Evolutionary conservation across 2,113 vertebrate genomes (phyloP), one percentile per base, ranked within the genome.

Genomic region (Cheirogaleus medius): DNA sequence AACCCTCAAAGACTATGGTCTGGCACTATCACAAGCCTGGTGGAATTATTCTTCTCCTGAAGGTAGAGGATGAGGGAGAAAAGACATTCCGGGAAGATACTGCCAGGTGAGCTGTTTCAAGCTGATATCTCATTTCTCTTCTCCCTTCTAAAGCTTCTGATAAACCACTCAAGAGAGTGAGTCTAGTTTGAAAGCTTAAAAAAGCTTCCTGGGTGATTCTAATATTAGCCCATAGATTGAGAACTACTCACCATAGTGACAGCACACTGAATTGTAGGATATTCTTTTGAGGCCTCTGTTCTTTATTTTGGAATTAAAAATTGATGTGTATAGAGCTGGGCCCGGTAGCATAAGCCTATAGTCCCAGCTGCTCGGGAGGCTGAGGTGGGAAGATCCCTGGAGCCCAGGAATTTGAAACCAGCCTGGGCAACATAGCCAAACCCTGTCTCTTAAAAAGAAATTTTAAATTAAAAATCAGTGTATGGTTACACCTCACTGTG

Each of bases 241-340:
- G 34, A 90, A 23, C 17, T n/a, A 86, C 27, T 84, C 11, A 12
- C 15, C 21, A 68, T 8, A 76, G 37, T 66, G 74, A 73, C 3
- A 91, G 32, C 7, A 37, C 32, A 64, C 3, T 84, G 63, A 88
- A 87, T 90, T 63, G 44, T 18, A 21, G 42, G 14, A 69, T 52
- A 84, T 64, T 91, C n/a, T 94, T 95, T 77, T 34, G 82, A 49
- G 56, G 73, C 3, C 3, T 58, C 1, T 84, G 32, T 78, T 89
- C 14, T 47, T 82, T 56, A 87, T 52, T 90, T 90, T 68, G 37
- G 18, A 98, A 90, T 80, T 95, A 74, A 97, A 95, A 74, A 76
- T 83, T n/a, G 73, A 7, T 42, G 47, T 82, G 85, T 8, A 63
- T 27, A 63, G 25, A 63, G 10, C 60, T 27, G 27, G 10, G 60